Percentiles rank a stretch among this genome's conserved stretches.
These are phyloP conservation scores for Eubasilissa splendida DNA, from an alignment of 2,888 invertebrate genomes.

Conservation along the genomic window DNA sequence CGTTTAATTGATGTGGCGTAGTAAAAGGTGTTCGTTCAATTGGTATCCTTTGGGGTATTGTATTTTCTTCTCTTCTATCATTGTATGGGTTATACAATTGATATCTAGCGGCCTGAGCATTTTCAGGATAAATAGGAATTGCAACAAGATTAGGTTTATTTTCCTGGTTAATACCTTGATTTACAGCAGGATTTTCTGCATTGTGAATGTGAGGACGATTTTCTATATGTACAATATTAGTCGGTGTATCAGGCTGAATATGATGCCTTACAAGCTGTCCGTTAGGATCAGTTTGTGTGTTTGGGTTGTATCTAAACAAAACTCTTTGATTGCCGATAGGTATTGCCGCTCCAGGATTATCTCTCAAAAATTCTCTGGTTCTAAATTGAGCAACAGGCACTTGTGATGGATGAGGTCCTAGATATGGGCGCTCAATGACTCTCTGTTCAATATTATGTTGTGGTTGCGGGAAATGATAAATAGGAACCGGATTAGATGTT, in stretches of 20 bases:
- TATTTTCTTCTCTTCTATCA: constrained; percentile 55
- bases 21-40: constrained; percentile 58
- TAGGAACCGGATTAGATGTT: constrained; percentile 72
- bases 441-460: constrained; percentile 65
- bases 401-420: constrained; percentile 63
- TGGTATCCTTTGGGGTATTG: constrained; percentile 60
- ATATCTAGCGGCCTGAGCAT: constrained; percentile 68
- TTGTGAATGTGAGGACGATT: constrained; percentile 59
- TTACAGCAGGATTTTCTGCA: constrained; percentile 58
- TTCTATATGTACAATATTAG: constrained; percentile 49
- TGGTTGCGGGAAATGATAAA: constrained; percentile 72
- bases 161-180: constrained; percentile 62
- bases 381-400: constrained; percentile 64
- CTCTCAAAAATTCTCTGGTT: constrained; percentile 70
- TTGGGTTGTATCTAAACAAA: constrained; percentile 69
- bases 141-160: constrained; percentile 67
- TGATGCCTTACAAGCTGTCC: constrained; percentile 67
- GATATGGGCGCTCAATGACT: constrained; percentile 67
- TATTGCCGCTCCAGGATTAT: constrained; percentile 69
- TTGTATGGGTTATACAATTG: constrained; percentile 65
- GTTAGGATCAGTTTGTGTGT: constrained; percentile 65
- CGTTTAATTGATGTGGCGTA: constrained; percentile 69
- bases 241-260: constrained; percentile 37
- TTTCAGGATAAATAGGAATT: constrained; percentile 69
- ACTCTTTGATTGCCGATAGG: constrained; percentile 72